Percentiles rank a stretch among this genome's conserved stretches.
Evolutionary conservation across 2,888 invertebrate genomes (phyloP).

Genomic region (Coelinius sp.): DNA sequence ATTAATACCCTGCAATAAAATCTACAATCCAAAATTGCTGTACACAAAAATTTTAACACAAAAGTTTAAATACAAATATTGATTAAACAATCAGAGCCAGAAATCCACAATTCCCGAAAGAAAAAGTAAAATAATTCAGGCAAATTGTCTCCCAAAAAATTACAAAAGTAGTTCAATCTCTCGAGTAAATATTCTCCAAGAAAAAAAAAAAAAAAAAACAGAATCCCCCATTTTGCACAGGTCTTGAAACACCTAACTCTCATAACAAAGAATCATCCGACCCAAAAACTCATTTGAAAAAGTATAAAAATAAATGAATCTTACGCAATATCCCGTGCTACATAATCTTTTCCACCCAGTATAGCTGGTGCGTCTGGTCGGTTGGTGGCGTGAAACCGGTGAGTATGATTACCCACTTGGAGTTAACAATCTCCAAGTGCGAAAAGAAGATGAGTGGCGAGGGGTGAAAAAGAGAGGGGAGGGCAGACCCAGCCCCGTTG

Average conservation of each 20-base stretch:
- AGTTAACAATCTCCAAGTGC: slow-evolving; percentile 62
- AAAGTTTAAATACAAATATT: background rate
- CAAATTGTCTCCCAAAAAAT: background rate
- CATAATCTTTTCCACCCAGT: slow-evolving; percentile 50
- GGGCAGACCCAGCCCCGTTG: slow-evolving; percentile 43
- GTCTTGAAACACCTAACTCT: background rate
- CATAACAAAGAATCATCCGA: background rate
- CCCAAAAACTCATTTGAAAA: slow-evolving; percentile 38
- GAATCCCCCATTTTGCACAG: background rate
- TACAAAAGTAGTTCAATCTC: background rate
- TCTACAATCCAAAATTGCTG: background rate
- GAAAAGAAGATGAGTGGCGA: slow-evolving; percentile 33
- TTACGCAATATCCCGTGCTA: slow-evolving; percentile 34
- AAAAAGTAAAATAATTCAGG: background rate
- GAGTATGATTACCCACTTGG: slow-evolving; percentile 66
- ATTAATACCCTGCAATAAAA: no score
- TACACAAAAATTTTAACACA: background rate
- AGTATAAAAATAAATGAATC: slow-evolving; percentile 50
- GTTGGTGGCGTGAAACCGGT: slow-evolving; percentile 63
- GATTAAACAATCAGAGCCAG: background rate
- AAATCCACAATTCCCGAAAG: background rate
- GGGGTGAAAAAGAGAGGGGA: slow-evolving; percentile 15
- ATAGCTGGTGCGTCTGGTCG: slow-evolving; percentile 48
- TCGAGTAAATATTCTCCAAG: background rate
- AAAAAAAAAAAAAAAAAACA: no score